Evolutionary conservation across 2,797 vertebrate species (phyloP).

Genomic region (Parauchenoglanis punctatus): DNA sequence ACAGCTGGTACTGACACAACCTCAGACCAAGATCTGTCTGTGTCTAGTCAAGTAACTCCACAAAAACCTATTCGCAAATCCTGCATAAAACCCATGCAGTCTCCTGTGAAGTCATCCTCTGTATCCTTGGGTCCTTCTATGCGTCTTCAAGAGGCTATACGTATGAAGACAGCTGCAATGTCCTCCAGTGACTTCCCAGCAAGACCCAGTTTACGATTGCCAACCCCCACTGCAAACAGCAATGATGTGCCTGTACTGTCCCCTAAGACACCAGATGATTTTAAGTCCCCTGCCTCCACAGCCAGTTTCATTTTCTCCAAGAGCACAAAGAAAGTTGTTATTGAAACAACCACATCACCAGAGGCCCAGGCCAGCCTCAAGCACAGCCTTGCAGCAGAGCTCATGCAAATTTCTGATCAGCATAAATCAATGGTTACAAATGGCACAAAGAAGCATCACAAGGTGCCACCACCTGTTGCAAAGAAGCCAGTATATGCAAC

Average conservation of each 20-base stretch:
- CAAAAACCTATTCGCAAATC: conserved; percentile 92
- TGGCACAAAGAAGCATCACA: conserved; percentile 74
- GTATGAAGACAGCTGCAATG: conserved; percentile 85
- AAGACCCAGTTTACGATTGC: conserved; percentile 64
- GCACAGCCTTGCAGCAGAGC: conserved; percentile 84
- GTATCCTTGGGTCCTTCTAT: conserved; percentile 69
- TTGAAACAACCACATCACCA: conserved; percentile 79
- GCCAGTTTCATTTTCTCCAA: conserved; percentile 97
- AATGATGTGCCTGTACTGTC: conserved; percentile 58
- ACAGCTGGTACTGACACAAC: conserved; percentile 52
- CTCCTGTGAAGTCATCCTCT: conserved; percentile 70
- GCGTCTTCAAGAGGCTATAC: conserved; percentile 85
- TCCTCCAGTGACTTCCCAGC: conserved; percentile 70
- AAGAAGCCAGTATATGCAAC: conserved; percentile 81
- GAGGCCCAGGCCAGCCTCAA: conserved; percentile 83
- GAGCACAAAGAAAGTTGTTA: conserved; percentile 85
- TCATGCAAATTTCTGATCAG: conserved; percentile 82
- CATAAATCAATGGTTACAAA: conserved; percentile 64
- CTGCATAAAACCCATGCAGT: conserved; percentile 69
- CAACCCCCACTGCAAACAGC: conserved; percentile 44
- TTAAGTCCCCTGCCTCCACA: conserved; percentile 84
- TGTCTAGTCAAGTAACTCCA: conserved; percentile 68
- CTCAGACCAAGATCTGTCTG: conserved; percentile 56
- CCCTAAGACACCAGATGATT: conserved; percentile 62
- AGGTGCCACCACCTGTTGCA: conserved; percentile 90